These are phyloP conservation scores for Trichonephila inaurata DNA, from an alignment of 1,140 invertebrate species.

Conservation along the genomic window DNA sequence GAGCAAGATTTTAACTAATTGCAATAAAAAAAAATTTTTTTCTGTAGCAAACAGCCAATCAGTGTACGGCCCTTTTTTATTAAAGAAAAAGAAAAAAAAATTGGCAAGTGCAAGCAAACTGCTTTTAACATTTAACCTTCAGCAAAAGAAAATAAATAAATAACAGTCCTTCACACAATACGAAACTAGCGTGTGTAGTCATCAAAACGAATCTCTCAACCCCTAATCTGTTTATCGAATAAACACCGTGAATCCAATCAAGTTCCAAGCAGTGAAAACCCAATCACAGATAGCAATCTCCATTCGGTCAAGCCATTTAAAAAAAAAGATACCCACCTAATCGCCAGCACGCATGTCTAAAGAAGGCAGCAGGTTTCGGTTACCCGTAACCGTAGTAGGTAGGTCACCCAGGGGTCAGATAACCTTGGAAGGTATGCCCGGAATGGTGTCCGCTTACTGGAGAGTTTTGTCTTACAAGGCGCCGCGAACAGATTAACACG, in stretches of 20 bases:
- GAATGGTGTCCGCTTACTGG: constrained; percentile 20
- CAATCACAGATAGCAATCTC: constrained; percentile 38
- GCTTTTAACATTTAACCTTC: no score
- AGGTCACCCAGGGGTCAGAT: constrained; percentile 39
- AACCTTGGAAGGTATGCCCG: constrained; percentile 60
- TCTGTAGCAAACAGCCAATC: no score
- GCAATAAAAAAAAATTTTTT: no score
- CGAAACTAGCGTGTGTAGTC: background rate
- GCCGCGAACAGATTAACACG: constrained; percentile 58
- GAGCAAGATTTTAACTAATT: no score
- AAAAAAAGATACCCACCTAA: background rate
- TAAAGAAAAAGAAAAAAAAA: no score
- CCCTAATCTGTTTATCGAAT: constrained; percentile 26
- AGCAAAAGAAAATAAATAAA: no score
- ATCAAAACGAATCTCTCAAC: background rate
- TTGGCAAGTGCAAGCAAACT: no score
- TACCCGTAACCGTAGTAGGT: constrained; percentile 60
- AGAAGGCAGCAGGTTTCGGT: constrained; percentile 40
- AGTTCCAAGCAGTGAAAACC: background rate
- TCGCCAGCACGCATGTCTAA: constrained; percentile 14
- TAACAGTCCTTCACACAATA: background rate
- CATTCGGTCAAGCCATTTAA: constrained; percentile 22
- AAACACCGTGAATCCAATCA: constrained; percentile 19
- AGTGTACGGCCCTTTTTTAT: no score
- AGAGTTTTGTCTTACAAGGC: constrained; percentile 66